Evolutionary conservation across 2,888 invertebrate species (phyloP).

Genomic region (Troides aeacus): DNA sequence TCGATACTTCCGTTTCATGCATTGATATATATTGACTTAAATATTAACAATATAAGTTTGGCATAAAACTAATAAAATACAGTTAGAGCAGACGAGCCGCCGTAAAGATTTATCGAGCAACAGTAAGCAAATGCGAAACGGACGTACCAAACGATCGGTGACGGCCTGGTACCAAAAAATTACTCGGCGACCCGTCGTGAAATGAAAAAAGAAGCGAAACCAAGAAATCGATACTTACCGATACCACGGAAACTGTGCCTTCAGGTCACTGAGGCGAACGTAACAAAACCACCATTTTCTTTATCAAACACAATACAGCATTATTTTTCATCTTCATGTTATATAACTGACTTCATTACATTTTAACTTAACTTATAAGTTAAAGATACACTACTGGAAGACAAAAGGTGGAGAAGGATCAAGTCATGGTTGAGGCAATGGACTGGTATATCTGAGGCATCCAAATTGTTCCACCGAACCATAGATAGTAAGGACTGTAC

Average conservation of each 20-base stretch:
- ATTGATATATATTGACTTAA: too few species aligned
- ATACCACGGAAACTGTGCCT: conserved; percentile 9
- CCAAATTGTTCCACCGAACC: too few species aligned
- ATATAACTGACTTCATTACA: too few species aligned
- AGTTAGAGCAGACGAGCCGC: background rate
- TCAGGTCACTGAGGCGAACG: conserved; percentile 3
- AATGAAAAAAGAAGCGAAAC: conserved; percentile 35
- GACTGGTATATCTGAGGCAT: too few species aligned
- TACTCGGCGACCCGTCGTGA: conserved; percentile 27
- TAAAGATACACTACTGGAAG: too few species aligned
- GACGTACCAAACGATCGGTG: conserved; percentile 32
- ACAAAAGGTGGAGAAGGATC: too few species aligned
- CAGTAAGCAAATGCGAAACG: conserved; percentile 21
- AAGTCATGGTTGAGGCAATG: too few species aligned
- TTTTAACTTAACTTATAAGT: too few species aligned
- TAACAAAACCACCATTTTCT: background rate
- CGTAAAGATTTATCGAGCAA: conserved; percentile 9
- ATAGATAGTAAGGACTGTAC: too few species aligned
- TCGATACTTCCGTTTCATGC: too few species aligned
- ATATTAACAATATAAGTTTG: background rate
- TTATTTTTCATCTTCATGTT: background rate
- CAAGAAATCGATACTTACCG: conserved; percentile 39
- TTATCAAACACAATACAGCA: background rate
- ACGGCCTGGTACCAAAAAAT: conserved; percentile 38
- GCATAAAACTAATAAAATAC: background rate